Evolutionary conservation across 2,797 vertebrate genomes (phyloP).

Genomic region (Yasuhikotakia modesta): DNA sequence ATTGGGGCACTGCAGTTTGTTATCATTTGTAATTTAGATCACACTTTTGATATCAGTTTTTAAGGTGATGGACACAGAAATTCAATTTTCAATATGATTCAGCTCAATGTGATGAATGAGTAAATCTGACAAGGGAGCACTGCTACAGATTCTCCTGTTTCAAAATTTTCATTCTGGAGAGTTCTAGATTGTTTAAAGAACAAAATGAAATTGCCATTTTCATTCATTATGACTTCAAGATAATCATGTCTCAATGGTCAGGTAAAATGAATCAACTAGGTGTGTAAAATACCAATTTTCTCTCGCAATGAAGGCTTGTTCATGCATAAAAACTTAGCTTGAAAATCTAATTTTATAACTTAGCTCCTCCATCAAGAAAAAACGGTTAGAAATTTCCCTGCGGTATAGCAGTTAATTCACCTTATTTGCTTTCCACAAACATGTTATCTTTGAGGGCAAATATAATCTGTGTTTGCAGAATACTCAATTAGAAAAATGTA

Average conservation of each 20-base stretch:
- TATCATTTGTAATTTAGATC: background rate
- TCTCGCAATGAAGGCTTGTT: background rate
- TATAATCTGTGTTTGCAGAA: constrained; percentile 32
- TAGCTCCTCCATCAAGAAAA: background rate
- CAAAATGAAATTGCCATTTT: constrained; percentile 1
- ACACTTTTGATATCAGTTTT: background rate
- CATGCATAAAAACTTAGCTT: background rate
- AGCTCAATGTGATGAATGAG: background rate
- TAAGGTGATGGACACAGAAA: background rate
- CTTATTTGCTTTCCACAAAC: constrained; percentile 15
- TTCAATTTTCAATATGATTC: background rate
- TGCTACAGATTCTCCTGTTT: background rate
- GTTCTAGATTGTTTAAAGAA: background rate
- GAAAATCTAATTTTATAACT: constrained; percentile 14
- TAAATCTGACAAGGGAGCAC: background rate
- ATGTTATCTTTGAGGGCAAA: constrained; percentile 28
- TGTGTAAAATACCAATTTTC: constrained; percentile 16
- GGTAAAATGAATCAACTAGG: constrained; percentile 17
- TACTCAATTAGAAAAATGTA: constrained; percentile 19
- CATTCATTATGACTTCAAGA: background rate
- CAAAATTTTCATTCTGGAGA: background rate
- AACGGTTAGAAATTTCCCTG: constrained; percentile 27
- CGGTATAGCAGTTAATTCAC: constrained; percentile 25
- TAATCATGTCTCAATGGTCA: constrained; percentile 6
- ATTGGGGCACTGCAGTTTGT: too few species aligned